Percentiles rank a stretch among this genome's conserved stretches.
Conservation (phyloP, 2,113 vertebrate genomes). For the Electrona antarctica region DNA sequence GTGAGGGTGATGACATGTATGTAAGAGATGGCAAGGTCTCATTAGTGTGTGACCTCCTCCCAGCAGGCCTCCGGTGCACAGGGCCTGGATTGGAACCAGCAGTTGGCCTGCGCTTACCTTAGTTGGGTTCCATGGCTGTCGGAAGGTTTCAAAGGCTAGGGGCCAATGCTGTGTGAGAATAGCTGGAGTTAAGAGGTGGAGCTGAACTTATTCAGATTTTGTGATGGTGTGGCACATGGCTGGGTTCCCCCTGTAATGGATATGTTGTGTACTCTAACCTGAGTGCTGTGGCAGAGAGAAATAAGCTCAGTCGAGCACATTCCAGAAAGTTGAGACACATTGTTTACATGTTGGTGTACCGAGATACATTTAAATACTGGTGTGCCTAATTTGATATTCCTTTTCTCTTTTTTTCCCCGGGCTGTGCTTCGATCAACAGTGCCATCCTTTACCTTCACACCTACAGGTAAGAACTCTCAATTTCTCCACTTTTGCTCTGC, state of each 20-base stretch:
- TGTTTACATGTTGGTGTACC: background rate
- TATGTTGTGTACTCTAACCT: background rate
- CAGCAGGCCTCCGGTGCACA: conserved; percentile 52
- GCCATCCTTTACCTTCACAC: conserved; percentile 99
- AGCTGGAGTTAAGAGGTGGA: conserved; percentile 1
- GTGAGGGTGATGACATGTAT: conserved; percentile 50
- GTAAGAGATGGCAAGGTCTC: conserved; percentile 40
- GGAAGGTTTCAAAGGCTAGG: conserved; percentile 37
- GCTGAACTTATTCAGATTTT: background rate
- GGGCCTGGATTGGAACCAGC: conserved; percentile 49
- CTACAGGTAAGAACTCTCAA: conserved; percentile 88
- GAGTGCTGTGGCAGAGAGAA: background rate
- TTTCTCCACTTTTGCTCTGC: background rate
- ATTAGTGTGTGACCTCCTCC: conserved; percentile 36
- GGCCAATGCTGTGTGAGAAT: conserved; percentile 40
- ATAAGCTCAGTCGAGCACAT: background rate
- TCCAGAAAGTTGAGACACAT: background rate
- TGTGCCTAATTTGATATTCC: conserved; percentile 6
- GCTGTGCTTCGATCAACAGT: conserved; percentile 86
- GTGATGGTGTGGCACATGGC: background rate
- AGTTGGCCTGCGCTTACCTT: conserved; percentile 54
- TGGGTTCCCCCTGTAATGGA: background rate
- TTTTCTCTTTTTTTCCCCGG: conserved; percentile 24
- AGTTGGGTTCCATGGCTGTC: conserved; percentile 23
- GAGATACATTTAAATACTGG: background rate